Evolutionary conservation across 1,140 invertebrate genomes (phyloP).

Genomic region (Arion vulgaris): DNA sequence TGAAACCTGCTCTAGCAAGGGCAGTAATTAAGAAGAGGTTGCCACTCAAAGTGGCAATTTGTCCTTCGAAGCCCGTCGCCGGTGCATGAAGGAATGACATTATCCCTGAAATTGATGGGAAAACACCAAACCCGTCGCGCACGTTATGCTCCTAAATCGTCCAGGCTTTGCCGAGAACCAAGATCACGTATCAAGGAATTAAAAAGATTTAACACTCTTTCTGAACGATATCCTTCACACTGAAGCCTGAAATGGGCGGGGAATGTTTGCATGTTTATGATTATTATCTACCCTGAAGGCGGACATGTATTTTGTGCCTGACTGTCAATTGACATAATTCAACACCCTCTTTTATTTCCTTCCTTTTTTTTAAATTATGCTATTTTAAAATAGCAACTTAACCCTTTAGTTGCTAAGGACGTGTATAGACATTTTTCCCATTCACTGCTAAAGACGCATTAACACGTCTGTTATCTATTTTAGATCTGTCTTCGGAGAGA

Average conservation of each 20-base stretch:
- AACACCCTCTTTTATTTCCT: not conserved
- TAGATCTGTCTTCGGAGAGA: too few relatives aligned
- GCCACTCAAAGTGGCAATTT: constrained; percentile 38
- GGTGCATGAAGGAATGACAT: constrained; percentile 23
- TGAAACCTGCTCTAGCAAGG: constrained; percentile 32
- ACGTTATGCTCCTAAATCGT: constrained; percentile 36
- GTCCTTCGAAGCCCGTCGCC: constrained; percentile 17
- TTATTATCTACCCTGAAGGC: not conserved
- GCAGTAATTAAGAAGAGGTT: constrained; percentile 38
- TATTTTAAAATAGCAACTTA: not conserved
- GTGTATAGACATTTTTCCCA: too few relatives aligned
- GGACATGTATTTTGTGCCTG: not conserved
- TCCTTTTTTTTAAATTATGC: too few relatives aligned
- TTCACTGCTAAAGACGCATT: too few relatives aligned
- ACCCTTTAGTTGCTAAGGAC: too few relatives aligned
- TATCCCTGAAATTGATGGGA: constrained; percentile 37
- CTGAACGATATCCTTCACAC: not conserved
- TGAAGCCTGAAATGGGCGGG: not conserved
- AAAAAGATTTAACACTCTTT: constrained; percentile 30
- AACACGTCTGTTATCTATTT: too few relatives aligned
- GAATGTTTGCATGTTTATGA: not conserved
- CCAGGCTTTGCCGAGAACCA: not conserved
- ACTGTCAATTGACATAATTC: constrained; percentile 13
- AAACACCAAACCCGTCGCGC: constrained; percentile 20
- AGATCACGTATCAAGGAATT: constrained; percentile 26